Evolutionary conservation across 1,140 invertebrate genomes (phyloP).

Genomic region (Portunus trituberculatus): DNA sequence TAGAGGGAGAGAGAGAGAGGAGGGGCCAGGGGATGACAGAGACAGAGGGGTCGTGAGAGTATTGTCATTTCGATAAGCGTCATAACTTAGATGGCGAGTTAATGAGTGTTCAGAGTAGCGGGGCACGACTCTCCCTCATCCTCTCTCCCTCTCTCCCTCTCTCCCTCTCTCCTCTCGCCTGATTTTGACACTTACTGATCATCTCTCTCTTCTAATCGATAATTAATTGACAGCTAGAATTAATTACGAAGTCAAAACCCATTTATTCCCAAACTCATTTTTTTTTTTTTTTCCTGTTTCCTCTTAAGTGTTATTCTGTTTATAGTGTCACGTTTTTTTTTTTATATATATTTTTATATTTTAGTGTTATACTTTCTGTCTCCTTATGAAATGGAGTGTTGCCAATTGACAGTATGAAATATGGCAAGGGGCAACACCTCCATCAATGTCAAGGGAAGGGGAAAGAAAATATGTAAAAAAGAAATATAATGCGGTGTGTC

Average conservation of each 20-base stretch:
- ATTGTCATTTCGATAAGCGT: background rate
- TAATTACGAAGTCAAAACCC: slow-evolving; percentile 58
- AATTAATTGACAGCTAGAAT: slow-evolving; percentile 45
- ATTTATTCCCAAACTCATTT: background rate
- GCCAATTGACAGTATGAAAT: slow-evolving; percentile 2
- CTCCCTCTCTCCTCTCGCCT: background rate
- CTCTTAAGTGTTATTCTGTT: background rate
- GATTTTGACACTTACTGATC: slow-evolving; percentile 54
- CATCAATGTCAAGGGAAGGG: background rate
- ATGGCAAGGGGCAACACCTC: background rate
- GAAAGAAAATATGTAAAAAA: background rate
- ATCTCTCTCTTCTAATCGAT: slow-evolving; percentile 58
- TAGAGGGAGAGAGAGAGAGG: background rate
- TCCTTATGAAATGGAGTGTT: background rate
- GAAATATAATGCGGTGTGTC: background rate
- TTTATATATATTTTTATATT: background rate
- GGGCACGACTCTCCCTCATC: background rate
- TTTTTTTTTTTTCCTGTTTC: too few species aligned
- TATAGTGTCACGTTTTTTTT: background rate
- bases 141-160: background rate
- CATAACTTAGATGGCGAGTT: slow-evolving; percentile 48
- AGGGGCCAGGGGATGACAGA: background rate
- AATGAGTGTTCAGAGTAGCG: slow-evolving; percentile 12
- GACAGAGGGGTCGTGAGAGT: background rate
- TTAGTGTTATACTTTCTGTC: background rate